Evolutionary conservation across 2,797 vertebrate species (phyloP), one percentile per base, ranked within the genome.

Genomic region (Gymnothorax reevesii): DNA sequence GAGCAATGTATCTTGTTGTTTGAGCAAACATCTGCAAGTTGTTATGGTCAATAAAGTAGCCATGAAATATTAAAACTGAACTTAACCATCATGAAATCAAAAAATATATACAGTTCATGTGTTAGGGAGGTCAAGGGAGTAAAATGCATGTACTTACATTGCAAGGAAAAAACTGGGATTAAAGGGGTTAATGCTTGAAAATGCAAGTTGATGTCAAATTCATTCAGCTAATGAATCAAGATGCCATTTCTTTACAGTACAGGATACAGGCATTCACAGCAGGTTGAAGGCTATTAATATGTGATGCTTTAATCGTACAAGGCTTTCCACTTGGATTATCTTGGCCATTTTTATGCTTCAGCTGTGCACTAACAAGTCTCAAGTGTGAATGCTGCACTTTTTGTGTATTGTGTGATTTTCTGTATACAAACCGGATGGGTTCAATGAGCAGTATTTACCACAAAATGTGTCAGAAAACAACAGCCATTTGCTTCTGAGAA

Each of bases 211-310:
- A 42, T 15, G 42, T 33, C 71, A 69, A 25, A 69, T 69, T 69
- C 64, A 69, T 69, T 69, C 64, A 69, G 64, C 22, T n/a, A 69
- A n/a, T 6, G 7, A 69, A 69, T 75, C 71, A 75, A 15, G 55
- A 55, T 22, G 22, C 57, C 25, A 13, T n/a, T 59, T 83, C 82
- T 59, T 13, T n/a, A 8, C 54, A 83, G 57, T 27, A 83, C 25
- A 83, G 25, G 42, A 33, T 12, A 2, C 12, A 13, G 57, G 57
- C 55, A 82, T 22, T 82, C 8, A n/a, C 52, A 82, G 13, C 9
- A 60, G 77, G 77, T 55, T 80, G 77, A 80, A 55, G 77, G 52
- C 77, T 83, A 83, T 83, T 59, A 83, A 83, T 57, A 33, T 59
- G 82, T 59, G 57, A 57, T 83, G 57, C 82, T 83, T 83, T 83